Evolutionary conservation across 2,113 vertebrate species (phyloP).

Genomic region (Eulemur macaco): DNA sequence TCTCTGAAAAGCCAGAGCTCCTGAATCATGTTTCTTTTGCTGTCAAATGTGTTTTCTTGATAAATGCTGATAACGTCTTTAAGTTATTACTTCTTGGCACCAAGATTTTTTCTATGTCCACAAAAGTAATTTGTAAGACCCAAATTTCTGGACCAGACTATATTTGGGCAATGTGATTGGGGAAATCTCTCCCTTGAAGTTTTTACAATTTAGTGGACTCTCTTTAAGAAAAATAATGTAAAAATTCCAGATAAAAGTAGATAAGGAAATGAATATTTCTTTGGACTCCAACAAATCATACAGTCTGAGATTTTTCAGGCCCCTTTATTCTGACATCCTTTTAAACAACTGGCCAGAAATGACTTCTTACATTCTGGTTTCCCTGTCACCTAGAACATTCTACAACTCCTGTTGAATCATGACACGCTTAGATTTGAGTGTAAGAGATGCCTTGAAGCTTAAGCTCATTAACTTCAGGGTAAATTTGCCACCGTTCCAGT

Average conservation of each 20-base stretch:
- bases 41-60: not conserved
- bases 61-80: not conserved
- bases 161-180: constrained; percentile 3
- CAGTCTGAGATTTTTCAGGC: not conserved
- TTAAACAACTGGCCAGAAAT: not conserved
- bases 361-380: not conserved
- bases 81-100: not conserved
- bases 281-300: not conserved
- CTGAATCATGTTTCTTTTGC: not conserved
- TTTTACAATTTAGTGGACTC: not conserved
- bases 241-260: constrained; percentile 14
- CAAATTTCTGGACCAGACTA: not conserved
- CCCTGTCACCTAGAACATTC: not conserved
- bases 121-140: not conserved
- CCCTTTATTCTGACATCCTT: not conserved
- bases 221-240: not conserved
- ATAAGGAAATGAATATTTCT: not conserved
- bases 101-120: not conserved
- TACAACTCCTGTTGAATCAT: not conserved
- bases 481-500: not conserved
- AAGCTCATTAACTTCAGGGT: not conserved
- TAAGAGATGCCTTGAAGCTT: not conserved
- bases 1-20: not conserved
- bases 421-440: not conserved
- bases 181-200: not conserved